Evolutionary conservation across 2,113 vertebrate species (phyloP).

Genomic region (Colistium nudipinnis): DNA sequence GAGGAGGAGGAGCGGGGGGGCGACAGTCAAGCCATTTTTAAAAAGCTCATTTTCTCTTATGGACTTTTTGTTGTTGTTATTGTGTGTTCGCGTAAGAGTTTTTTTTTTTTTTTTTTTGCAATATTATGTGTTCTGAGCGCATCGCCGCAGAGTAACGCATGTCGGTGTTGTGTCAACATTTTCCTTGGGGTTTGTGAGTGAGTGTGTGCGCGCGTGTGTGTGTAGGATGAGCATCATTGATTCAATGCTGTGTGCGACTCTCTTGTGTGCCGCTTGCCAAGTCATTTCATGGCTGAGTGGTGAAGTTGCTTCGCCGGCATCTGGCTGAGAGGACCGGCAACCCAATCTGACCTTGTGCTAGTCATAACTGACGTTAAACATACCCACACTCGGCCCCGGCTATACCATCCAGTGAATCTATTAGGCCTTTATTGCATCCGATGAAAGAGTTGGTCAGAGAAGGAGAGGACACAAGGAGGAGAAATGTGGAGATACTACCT

Average conservation of each 20-base stretch:
- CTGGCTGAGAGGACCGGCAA: conserved; percentile 77
- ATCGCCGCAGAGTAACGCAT: conserved; percentile 54
- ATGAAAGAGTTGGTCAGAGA: conserved; percentile 53
- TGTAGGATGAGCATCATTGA: conserved; percentile 75
- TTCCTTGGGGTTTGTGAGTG: conserved; percentile 67
- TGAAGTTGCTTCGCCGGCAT: conserved; percentile 75
- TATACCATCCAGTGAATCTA: conserved; percentile 68
- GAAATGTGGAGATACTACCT: conserved; percentile 30
- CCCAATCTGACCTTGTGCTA: conserved; percentile 81
- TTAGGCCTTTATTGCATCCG: conserved; percentile 63
- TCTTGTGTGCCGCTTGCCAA: conserved; percentile 75
- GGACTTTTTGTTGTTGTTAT: background rate
- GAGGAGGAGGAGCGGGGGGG: conserved; percentile 31
- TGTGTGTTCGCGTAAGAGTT: too few relatives aligned
- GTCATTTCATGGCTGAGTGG: conserved; percentile 80
- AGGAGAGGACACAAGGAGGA: conserved; percentile 64
- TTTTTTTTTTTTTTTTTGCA: conserved; percentile 37
- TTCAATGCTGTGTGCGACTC: conserved; percentile 68
- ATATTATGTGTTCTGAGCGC: conserved; percentile 33
- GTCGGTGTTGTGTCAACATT: conserved; percentile 74
- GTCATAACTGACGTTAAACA: conserved; percentile 71
- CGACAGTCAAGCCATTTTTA: conserved; percentile 16
- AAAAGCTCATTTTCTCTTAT: background rate
- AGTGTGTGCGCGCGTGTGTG: conserved; percentile 33
- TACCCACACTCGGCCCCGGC: conserved; percentile 59